A percentile compares a stretch with the other conserved stretches of the same genome.
phyloP scores from a whole-genome alignment of 2,113 vertebrate genomes.

The Nyctibius bracteatus region DNA sequence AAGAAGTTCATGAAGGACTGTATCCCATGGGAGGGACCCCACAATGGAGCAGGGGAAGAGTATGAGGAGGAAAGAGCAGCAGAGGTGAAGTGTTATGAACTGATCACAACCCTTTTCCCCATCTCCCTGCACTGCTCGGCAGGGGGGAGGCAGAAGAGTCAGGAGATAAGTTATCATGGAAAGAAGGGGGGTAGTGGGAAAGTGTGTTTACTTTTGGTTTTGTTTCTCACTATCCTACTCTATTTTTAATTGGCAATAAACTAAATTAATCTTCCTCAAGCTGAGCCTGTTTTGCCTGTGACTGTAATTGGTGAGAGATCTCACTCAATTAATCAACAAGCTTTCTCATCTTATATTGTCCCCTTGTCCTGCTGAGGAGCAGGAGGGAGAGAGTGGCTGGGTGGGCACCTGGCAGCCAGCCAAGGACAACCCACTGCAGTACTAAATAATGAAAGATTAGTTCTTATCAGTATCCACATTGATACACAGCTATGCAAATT shows the following conservation, averaged over 20 bases:
- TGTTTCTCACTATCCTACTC: neutral
- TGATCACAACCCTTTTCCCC: accelerated
- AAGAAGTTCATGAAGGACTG: neutral
- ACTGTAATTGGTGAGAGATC: neutral
- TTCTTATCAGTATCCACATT: neutral
- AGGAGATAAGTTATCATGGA: neutral
- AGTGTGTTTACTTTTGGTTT: neutral
- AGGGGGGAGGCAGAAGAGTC: accelerated
- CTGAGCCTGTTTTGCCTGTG: neutral
- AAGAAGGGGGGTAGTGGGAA: neutral
- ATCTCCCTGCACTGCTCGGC: accelerated
- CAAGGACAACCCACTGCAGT: neutral
- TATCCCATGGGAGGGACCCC: neutral
- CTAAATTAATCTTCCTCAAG: neutral
- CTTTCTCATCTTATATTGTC: neutral
- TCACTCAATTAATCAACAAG: neutral
- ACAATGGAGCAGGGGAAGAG: neutral
- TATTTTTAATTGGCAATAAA: neutral
- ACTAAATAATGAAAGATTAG: neutral
- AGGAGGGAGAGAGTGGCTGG: neutral
- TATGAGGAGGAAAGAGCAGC: neutral
- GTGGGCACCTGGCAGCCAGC: neutral
- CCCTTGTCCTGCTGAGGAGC: neutral
- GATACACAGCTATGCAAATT: neutral
- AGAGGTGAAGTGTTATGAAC: neutral